These are phyloP conservation scores for Melanchra persicariae DNA, from an alignment of 2,888 invertebrate genomes.

Conservation along the genomic window DNA sequence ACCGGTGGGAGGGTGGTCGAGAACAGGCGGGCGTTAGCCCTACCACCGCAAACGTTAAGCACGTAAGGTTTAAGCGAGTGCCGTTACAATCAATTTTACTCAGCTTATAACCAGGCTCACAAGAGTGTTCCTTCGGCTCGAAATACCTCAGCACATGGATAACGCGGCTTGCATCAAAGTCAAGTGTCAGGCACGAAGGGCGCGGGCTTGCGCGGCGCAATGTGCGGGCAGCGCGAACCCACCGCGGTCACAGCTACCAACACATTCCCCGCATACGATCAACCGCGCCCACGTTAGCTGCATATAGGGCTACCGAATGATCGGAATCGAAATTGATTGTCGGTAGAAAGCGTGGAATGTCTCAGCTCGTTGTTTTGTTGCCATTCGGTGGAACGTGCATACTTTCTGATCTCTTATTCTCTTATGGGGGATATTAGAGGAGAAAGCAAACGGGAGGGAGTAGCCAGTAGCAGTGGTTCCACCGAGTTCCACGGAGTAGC, in stretches of 20 bases:
- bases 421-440: slow-evolving; percentile 11
- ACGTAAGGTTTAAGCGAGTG: background rate
- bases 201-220: slow-evolving; percentile 61
- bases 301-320: slow-evolving; percentile 57
- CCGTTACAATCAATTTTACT: background rate
- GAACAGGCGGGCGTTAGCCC: too few species aligned
- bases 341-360: slow-evolving; percentile 55
- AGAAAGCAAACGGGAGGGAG: slow-evolving; percentile 9
- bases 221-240: slow-evolving; percentile 71
- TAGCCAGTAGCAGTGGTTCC: background rate
- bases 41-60: too few species aligned
- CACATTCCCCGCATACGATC: slow-evolving; percentile 75
- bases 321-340: slow-evolving; percentile 49
- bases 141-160: slow-evolving; percentile 14
- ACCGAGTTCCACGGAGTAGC: background rate
- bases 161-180: slow-evolving; percentile 58
- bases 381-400: slow-evolving; percentile 26
- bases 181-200: slow-evolving; percentile 65
- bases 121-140: background rate
- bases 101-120: background rate
- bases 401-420: slow-evolving; percentile 24
- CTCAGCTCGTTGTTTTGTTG: slow-evolving; percentile 14
- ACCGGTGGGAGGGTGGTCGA: too few species aligned
- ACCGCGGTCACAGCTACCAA: slow-evolving; percentile 55
- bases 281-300: slow-evolving; percentile 69